These are phyloP conservation scores for Drosophila subobscura DNA, from an alignment of 1,140 invertebrate genomes.

Conservation along the genomic window DNA sequence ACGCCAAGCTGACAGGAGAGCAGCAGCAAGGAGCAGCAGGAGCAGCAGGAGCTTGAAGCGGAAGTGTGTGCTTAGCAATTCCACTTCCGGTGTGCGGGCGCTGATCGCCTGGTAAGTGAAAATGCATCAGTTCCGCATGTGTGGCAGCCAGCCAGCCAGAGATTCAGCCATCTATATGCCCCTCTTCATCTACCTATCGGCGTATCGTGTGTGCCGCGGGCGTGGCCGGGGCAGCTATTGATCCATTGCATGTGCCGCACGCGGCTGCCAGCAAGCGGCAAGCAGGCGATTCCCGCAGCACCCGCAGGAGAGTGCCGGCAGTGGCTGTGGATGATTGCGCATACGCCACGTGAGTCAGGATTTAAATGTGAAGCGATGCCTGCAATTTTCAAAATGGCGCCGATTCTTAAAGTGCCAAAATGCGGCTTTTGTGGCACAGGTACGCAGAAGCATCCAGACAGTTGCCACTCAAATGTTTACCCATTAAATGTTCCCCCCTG, in stretches of 20 bases:
- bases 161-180: conserved; percentile 41
- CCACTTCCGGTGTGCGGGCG: conserved; percentile 68
- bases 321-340: conserved; percentile 21
- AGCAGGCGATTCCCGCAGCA: conserved; percentile 15
- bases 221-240: conserved; percentile 74
- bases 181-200: not conserved
- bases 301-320: conserved; percentile 9
- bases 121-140: conserved; percentile 83
- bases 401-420: conserved; percentile 81
- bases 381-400: conserved; percentile 74
- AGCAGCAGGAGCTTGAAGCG: conserved; percentile 23
- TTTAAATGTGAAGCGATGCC: conserved; percentile 58
- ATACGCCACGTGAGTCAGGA: conserved; percentile 27
- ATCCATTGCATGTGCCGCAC: conserved; percentile 71
- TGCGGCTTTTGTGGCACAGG: conserved; percentile 72
- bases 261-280: conserved; percentile 51
- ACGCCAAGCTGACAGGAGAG: conserved; percentile 53
- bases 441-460: conserved; percentile 43
- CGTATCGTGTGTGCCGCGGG: conserved; percentile 27
- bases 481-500: too few relatives aligned
- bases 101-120: conserved; percentile 75
- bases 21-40: conserved; percentile 32
- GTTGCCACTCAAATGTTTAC: conserved; percentile 4
- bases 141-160: conserved; percentile 49
- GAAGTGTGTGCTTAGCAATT: conserved; percentile 71